Conservation (phyloP, 2,888 invertebrate species). For the Nemotelus nigrinus region DNA sequence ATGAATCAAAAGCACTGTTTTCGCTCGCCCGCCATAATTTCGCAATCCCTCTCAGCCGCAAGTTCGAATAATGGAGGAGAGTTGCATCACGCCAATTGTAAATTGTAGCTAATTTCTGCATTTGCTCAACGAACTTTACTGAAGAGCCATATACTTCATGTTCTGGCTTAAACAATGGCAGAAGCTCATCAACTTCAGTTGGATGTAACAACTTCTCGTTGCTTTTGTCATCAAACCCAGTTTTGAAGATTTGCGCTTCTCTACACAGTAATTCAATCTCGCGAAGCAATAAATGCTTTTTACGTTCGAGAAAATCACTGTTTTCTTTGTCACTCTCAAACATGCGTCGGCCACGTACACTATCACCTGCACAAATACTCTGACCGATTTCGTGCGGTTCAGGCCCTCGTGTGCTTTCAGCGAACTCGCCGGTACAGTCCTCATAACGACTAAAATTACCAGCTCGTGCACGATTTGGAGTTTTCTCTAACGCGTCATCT, state of each 20-base stretch:
- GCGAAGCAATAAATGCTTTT: too few relatives aligned
- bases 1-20: neutral
- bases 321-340: too few relatives aligned
- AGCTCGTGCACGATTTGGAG: too few relatives aligned
- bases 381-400: neutral
- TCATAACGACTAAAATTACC: neutral
- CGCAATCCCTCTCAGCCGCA: neutral
- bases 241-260: too few relatives aligned
- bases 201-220: too few relatives aligned
- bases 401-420: neutral
- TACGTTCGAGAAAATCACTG: too few relatives aligned
- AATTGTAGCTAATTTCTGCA: neutral
- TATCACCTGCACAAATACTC: neutral
- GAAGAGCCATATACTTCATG: too few relatives aligned
- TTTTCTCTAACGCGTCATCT: neutral
- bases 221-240: too few relatives aligned
- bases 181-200: too few relatives aligned
- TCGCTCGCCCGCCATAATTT: neutral
- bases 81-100: neutral
- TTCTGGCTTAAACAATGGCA: too few relatives aligned
- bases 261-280: too few relatives aligned
- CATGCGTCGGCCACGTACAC: neutral
- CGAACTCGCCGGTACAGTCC: neutral
- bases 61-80: neutral
- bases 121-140: too few relatives aligned